Conservation (phyloP, 2,888 invertebrate species). For the Boloria selene region DNA sequence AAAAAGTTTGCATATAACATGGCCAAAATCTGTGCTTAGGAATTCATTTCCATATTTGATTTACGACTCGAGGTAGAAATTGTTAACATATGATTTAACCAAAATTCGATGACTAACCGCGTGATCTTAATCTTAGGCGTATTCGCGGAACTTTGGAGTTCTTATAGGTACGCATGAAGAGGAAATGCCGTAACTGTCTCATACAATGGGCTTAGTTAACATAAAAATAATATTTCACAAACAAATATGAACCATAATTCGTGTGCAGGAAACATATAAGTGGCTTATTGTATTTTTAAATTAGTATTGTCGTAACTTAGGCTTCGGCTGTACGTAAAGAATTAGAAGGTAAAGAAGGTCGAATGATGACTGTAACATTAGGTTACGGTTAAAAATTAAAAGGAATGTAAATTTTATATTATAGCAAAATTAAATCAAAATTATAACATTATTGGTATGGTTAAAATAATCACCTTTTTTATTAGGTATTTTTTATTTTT, state of each 20-base stretch:
- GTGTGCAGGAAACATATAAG: not conserved
- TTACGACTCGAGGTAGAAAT: conserved; percentile 32
- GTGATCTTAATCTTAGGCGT: conserved; percentile 50
- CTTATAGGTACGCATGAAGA: conserved; percentile 53
- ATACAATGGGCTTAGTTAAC: conserved; percentile 8
- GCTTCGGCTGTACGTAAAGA: conserved; percentile 9
- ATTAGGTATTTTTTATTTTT: not conserved
- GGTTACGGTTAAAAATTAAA: conserved; percentile 12
- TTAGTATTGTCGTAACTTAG: not conserved
- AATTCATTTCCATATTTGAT: conserved; percentile 28
- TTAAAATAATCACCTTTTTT: too few relatives aligned
- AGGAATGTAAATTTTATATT: not conserved
- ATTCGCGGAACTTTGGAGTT: conserved; percentile 56
- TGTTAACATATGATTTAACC: conserved; percentile 52
- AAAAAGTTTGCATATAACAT: not conserved
- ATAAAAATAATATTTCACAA: conserved; percentile 11
- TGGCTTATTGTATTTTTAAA: conserved; percentile 10
- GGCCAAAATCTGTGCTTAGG: conserved; percentile 8
- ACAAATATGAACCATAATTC: conserved; percentile 13
- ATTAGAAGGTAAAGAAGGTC: conserved; percentile 13
- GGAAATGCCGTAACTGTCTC: conserved; percentile 59
- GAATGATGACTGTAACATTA: conserved; percentile 25
- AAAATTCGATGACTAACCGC: conserved; percentile 61
- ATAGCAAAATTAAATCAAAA: not conserved
- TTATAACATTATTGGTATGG: too few relatives aligned